Conservation (phyloP, 2,113 vertebrate species). For the Axis porcinus region DNA sequence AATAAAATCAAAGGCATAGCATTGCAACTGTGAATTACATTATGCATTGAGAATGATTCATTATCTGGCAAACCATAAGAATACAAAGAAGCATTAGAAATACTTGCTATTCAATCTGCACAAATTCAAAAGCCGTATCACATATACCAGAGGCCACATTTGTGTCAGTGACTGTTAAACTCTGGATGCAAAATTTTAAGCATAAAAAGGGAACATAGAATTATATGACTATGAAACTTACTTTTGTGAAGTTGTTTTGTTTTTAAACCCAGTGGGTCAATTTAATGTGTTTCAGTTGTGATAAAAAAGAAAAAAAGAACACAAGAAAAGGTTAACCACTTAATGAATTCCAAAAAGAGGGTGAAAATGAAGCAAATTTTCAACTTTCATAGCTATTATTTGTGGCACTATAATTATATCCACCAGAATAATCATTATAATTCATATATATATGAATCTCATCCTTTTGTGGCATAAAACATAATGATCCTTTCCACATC, state of each 20-base stretch:
- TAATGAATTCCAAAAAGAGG: slow-evolving; percentile 11
- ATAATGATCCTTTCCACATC: background rate
- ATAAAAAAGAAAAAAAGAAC: background rate
- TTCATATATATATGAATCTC: background rate
- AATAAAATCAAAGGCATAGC: background rate
- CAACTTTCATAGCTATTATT: background rate
- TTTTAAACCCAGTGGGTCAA: slow-evolving; percentile 23
- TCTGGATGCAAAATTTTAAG: background rate
- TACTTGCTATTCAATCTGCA: background rate
- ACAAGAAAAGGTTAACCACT: background rate
- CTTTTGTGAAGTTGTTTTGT: background rate
- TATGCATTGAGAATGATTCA: background rate
- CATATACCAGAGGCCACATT: background rate
- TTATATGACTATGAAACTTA: background rate
- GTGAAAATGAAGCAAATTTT: slow-evolving; percentile 33
- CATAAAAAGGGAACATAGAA: background rate
- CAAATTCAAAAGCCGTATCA: background rate
- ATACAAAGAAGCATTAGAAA: background rate
- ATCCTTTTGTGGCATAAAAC: slow-evolving; percentile 20
- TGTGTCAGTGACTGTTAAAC: background rate
- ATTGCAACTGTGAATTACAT: background rate
- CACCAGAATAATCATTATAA: slow-evolving; percentile 23
- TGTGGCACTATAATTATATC: background rate
- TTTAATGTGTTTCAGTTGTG: slow-evolving; percentile 13
- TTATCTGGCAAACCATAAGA: background rate